These are phyloP conservation scores for Coelopa pilipes DNA, from an alignment of 2,888 invertebrate genomes.

Conservation along the genomic window DNA sequence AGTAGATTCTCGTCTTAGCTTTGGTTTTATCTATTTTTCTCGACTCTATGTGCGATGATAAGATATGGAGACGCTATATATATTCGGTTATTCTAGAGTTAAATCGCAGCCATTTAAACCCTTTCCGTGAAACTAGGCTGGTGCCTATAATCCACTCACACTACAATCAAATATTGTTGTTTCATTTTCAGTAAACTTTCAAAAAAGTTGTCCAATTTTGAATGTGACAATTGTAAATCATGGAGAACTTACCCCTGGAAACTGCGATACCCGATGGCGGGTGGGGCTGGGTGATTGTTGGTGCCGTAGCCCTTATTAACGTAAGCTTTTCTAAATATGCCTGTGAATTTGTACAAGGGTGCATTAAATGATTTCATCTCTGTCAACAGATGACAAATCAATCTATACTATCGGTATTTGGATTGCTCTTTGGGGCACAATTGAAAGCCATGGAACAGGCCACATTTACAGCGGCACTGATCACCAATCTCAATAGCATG, in stretches of 20 bases:
- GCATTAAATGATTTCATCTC: not conserved
- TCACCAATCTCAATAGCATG: slow-evolving; percentile 74
- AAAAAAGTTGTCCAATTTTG: too few species aligned
- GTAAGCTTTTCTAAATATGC: slow-evolving; percentile 67
- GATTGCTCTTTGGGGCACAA: slow-evolving; percentile 75
- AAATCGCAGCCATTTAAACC: too few species aligned
- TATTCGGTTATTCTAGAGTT: too few species aligned
- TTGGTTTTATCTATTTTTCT: too few species aligned
- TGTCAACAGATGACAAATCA: slow-evolving; percentile 75
- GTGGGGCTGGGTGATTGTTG: slow-evolving; percentile 79
- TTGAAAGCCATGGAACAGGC: slow-evolving; percentile 73
- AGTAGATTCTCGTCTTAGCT: too few species aligned
- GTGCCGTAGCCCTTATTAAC: slow-evolving; percentile 75
- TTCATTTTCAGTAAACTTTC: too few species aligned
- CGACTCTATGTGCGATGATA: too few species aligned
- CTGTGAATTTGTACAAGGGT: not conserved
- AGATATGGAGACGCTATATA: too few species aligned
- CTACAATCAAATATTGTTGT: too few species aligned
- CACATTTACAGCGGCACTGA: slow-evolving; percentile 75
- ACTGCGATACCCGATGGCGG: slow-evolving; percentile 73
- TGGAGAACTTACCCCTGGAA: slow-evolving; percentile 46
- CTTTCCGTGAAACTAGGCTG: too few species aligned
- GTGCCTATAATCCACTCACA: too few species aligned
- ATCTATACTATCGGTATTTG: slow-evolving; percentile 77
- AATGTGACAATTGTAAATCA: slow-evolving; percentile 29